A percentile compares a stretch with the other conserved stretches of the same genome.
Conservation (phyloP, 2,113 vertebrate species). For the Pipra filicauda region DNA sequence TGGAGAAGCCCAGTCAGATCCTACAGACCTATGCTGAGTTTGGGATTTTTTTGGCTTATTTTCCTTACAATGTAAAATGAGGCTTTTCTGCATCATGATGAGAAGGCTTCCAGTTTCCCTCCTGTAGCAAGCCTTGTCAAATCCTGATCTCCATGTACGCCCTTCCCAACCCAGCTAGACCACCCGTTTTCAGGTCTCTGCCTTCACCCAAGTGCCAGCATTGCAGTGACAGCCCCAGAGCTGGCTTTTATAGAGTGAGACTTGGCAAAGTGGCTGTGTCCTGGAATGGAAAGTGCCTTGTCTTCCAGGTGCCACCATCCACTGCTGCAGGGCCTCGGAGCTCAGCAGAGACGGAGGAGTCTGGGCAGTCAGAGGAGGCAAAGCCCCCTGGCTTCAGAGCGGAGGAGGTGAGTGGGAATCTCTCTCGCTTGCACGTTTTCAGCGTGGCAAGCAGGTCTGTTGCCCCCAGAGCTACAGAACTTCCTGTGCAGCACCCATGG, state of each 20-base stretch:
- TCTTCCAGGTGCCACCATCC: not conserved
- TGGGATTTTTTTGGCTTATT: not conserved
- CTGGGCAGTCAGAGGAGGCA: accelerated
- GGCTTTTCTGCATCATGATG: not conserved
- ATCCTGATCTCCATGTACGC: not conserved
- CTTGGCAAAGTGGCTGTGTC: not conserved
- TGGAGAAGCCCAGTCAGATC: not conserved
- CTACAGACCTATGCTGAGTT: not conserved
- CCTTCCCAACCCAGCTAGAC: not conserved
- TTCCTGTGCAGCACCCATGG: not conserved
- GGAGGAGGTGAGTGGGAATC: conserved; percentile 45
- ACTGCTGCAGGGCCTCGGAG: not conserved
- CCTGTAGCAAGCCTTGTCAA: too few relatives aligned
- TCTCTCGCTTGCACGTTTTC: accelerated
- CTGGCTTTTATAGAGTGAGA: not conserved
- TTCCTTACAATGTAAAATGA: not conserved
- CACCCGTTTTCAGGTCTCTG: accelerated
- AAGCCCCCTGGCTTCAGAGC: accelerated
- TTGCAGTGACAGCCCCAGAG: not conserved
- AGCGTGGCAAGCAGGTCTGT: not conserved
- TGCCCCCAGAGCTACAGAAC: not conserved
- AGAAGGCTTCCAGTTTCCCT: not conserved
- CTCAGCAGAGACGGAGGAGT: not conserved
- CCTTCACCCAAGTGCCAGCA: accelerated
- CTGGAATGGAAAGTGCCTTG: not conserved